Base-by-base conservation (phyloP, 2,888 invertebrate species). In the Atethmia centrago region DNA sequence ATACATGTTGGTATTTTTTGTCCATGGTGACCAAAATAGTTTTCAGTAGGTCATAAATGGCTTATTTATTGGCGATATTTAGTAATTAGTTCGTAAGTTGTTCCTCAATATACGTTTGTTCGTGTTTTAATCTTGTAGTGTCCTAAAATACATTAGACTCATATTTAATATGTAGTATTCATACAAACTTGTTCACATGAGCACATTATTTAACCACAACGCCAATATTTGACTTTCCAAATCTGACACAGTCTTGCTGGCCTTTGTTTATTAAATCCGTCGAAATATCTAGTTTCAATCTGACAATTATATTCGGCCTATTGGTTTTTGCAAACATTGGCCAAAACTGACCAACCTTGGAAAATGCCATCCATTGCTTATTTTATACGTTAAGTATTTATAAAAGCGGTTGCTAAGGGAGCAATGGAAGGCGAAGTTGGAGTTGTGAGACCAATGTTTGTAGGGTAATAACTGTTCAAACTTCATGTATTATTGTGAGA, bases 241-340 rank as follows among this genome's bases (percentile, higher is more conserved):
- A 47, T 64, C 58, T 72, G 31, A 64, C 21, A 19, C 21, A 69
- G 28, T 77, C 16, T 77, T 49, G 71, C 59, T 53, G 19, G 10
- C 19, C 42, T 71, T 56, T 75, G 59, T 58, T 58, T 65, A 49
- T 49, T 77, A 16, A 65, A 56, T 61, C 36, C 10, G 47, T 12
- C 19, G 36, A 42, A 49, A 19, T 61, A 42, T 14, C 42, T 10
- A 64, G 64, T 73, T 78, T 68, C 25, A 40, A 73, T 69, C 36
- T 51, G 55, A 42, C n/a, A 19, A 72, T 28, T 45, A 47, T n/a
- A 51, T 69, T 78, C n/a, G 19, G 7, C 40, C 31, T 40, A 40
- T 25, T n/a, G n/a, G n/a, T n/a, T n/a, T n/a, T n/a, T 14, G 14
- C 68, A 40, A 76, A 61, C 28, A 66, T 62, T 42, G 77, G 77